These are phyloP conservation scores for Pandemis corylana DNA, from an alignment of 2,888 invertebrate species.

Conservation along the genomic window DNA sequence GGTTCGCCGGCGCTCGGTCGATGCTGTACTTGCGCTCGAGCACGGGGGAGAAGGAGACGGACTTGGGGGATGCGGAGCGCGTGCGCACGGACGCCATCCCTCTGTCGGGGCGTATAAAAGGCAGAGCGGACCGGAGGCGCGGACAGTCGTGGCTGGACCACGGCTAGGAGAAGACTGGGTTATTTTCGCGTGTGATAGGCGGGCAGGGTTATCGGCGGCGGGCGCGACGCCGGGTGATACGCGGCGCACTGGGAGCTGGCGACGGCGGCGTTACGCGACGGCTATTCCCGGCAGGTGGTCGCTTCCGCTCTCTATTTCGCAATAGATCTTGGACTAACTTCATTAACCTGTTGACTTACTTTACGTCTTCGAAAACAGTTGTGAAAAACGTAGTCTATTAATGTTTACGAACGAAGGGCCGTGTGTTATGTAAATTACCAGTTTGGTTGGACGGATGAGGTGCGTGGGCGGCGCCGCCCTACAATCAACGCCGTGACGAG, in stretches of 20 bases:
- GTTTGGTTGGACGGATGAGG: slow-evolving; percentile 25
- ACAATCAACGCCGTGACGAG: slow-evolving; percentile 49
- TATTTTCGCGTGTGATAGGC: slow-evolving; percentile 73
- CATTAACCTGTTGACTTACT: slow-evolving; percentile 72
- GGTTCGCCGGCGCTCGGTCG: slow-evolving; percentile 67
- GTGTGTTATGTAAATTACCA: slow-evolving; percentile 61
- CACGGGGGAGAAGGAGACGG: slow-evolving; percentile 87
- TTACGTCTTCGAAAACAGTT: slow-evolving; percentile 36
- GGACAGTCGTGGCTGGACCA: slow-evolving; percentile 79
- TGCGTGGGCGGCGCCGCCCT: slow-evolving; percentile 71
- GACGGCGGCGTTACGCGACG: slow-evolving; percentile 75
- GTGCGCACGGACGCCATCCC: slow-evolving; percentile 86
- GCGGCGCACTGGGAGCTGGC: slow-evolving; percentile 77
- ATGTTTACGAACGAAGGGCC: slow-evolving; percentile 41
- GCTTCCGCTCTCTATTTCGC: slow-evolving; percentile 79
- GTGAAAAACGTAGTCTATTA: slow-evolving; percentile 39
- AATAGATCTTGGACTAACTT: slow-evolving; percentile 72
- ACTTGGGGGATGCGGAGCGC: slow-evolving; percentile 87
- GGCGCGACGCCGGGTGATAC: slow-evolving; percentile 78
- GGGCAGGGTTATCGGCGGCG: slow-evolving; percentile 75
- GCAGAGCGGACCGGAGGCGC: slow-evolving; percentile 60
- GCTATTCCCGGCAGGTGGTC: slow-evolving; percentile 84
- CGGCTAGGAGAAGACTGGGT: slow-evolving; percentile 77
- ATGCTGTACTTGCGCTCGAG: slow-evolving; percentile 85
- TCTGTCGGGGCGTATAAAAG: slow-evolving; percentile 73